phyloP scores from a whole-genome alignment of 2,797 vertebrate species.

The Parambassis ranga region DNA sequence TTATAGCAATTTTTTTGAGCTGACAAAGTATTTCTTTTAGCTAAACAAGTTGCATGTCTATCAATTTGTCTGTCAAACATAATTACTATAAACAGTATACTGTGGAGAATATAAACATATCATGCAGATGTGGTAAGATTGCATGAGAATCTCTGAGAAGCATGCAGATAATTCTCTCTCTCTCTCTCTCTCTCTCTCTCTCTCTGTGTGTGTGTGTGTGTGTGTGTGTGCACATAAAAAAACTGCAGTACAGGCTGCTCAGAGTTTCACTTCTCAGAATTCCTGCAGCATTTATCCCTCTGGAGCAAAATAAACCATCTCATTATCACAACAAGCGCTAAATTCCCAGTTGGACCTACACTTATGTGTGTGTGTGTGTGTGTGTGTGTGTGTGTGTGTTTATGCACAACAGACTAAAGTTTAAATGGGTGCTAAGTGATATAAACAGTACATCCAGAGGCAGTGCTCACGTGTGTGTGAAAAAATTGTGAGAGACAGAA shows the following conservation, averaged over 20 bases:
- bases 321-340: conserved; percentile 25
- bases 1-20: no score
- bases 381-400: conserved; percentile 17
- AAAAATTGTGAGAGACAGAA: background rate
- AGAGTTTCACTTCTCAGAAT: conserved; percentile 27
- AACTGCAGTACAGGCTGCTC: background rate
- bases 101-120: no score
- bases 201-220: conserved; percentile 2
- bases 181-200: no score
- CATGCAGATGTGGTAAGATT: no score
- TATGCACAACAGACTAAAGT: conserved; percentile 11
- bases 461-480: background rate
- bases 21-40: no score
- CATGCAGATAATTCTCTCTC: background rate
- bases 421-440: conserved; percentile 29
- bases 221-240: conserved; percentile 10
- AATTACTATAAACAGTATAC: no score
- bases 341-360: background rate
- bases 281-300: background rate
- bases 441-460: conserved; percentile 11
- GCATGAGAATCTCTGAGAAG: no score
- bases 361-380: background rate
- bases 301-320: conserved; percentile 31
- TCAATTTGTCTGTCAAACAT: background rate
- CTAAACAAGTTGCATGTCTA: no score